Evolutionary conservation across 2,113 vertebrate species (phyloP).

Genomic region (Petrocephalus microphthalmus): DNA sequence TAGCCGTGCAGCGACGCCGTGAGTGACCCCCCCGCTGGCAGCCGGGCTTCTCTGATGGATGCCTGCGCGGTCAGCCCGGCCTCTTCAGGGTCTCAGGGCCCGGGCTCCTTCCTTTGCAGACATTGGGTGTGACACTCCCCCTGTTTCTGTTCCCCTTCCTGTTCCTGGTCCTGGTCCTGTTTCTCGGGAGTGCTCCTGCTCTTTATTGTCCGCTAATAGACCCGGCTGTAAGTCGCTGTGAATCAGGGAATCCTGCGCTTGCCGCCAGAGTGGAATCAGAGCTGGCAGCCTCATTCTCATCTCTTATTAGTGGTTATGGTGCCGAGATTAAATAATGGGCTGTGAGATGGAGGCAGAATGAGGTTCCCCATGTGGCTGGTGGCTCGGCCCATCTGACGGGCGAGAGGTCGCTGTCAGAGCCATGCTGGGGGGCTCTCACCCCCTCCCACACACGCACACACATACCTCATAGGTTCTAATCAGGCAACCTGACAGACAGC

Average conservation of each 20-base stretch:
- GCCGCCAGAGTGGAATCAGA: neutral
- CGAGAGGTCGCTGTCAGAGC: neutral
- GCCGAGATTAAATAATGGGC: slow-evolving; percentile 16
- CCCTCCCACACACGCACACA: neutral
- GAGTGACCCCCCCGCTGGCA: neutral
- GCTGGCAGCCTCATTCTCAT: slow-evolving; percentile 21
- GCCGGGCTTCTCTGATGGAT: neutral
- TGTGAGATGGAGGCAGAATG: slow-evolving; percentile 15
- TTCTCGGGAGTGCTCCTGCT: too few species aligned
- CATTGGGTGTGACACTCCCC: neutral
- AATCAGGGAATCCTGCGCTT: neutral
- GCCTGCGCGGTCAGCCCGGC: neutral
- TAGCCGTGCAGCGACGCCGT: slow-evolving; percentile 12
- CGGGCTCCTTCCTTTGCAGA: neutral
- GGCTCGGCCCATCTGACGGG: neutral
- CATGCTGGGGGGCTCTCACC: neutral
- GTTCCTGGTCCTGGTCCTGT: too few species aligned
- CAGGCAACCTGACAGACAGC: neutral
- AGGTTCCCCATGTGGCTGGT: neutral
- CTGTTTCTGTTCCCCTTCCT: neutral
- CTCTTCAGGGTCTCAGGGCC: neutral
- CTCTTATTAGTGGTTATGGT: slow-evolving; percentile 12
- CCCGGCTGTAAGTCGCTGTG: neutral
- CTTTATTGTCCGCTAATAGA: neutral
- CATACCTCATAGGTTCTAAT: slow-evolving; percentile 19